A percentile compares a stretch with the other conserved stretches of the same genome.
phyloP scores from a whole-genome alignment of 1,140 invertebrate genomes.

The Neoseiulus cucumeris region DNA sequence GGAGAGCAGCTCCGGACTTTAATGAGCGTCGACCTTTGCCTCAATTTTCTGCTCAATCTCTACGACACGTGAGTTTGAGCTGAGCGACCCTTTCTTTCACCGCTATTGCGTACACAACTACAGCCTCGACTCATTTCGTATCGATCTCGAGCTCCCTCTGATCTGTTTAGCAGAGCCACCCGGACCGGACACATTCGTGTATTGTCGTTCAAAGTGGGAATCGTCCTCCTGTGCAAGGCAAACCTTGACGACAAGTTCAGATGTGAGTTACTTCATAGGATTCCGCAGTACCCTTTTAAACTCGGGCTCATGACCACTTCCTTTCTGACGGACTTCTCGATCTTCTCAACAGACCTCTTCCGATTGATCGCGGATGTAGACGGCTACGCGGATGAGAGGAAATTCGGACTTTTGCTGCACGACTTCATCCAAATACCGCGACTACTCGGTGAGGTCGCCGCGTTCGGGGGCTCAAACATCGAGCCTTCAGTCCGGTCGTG shows the following conservation, averaged over 20 bases:
- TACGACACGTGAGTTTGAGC: conserved; percentile 77
- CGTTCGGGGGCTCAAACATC: conserved; percentile 97
- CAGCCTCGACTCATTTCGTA: too few species aligned
- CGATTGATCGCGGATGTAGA: conserved; percentile 83
- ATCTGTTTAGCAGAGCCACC: conserved; percentile 27
- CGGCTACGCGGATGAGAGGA: conserved; percentile 77
- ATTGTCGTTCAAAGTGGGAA: conserved; percentile 91
- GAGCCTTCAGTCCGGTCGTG: conserved; percentile 93
- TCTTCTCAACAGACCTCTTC: conserved; percentile 63
- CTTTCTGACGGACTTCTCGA: too few species aligned
- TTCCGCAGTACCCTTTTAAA: too few species aligned
- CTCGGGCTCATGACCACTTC: too few species aligned
- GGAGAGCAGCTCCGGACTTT: conserved; percentile 49
- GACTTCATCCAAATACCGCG: conserved; percentile 80
- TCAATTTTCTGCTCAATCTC: conserved; percentile 96
- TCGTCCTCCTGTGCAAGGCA: conserved; percentile 71
- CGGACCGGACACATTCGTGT: conserved; percentile 89
- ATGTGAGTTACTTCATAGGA: too few species aligned
- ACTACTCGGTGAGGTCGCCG: conserved; percentile 86
- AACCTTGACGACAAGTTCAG: conserved; percentile 96
- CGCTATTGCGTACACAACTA: too few species aligned
- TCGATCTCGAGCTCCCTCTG: too few species aligned
- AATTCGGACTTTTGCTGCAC: conserved; percentile 75
- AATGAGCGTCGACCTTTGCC: conserved; percentile 74
- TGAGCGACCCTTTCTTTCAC: too few species aligned